Percentiles rank a stretch among this genome's conserved stretches.
Conservation (phyloP, 2,888 invertebrate genomes). For the Helleia helle region DNA sequence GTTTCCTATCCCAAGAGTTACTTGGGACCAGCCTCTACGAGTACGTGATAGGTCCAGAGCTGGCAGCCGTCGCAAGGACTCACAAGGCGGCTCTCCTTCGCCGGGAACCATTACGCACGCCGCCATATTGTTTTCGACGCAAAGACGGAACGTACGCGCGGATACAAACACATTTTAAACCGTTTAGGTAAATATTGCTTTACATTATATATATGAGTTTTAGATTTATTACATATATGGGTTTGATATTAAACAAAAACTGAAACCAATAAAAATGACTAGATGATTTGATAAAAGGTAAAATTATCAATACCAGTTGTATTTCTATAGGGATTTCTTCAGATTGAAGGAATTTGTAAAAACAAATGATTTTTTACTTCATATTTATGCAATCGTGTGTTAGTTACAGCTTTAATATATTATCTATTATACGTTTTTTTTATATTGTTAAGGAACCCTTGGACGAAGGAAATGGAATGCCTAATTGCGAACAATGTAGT, state of each 20-base stretch:
- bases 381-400: too few relatives aligned
- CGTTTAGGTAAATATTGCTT: slow-evolving; percentile 74
- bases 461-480: slow-evolving; percentile 96
- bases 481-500: slow-evolving; percentile 90
- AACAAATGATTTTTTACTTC: too few relatives aligned
- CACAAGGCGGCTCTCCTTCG: slow-evolving; percentile 86
- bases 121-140: slow-evolving; percentile 84
- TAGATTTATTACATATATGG: too few relatives aligned
- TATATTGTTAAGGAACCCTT: slow-evolving; percentile 79
- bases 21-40: slow-evolving; percentile 95
- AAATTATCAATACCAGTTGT: too few relatives aligned
- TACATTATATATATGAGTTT: background rate
- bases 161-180: slow-evolving; percentile 89
- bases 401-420: too few relatives aligned
- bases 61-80: slow-evolving; percentile 84
- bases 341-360: too few relatives aligned
- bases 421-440: background rate
- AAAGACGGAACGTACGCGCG: slow-evolving; percentile 84
- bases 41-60: slow-evolving; percentile 89
- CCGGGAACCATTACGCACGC: slow-evolving; percentile 76
- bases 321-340: too few relatives aligned
- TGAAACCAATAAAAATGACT: too few relatives aligned
- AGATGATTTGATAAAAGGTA: too few relatives aligned
- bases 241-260: too few relatives aligned
- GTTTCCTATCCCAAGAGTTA: slow-evolving; percentile 94